Conservation (phyloP, 2,797 vertebrate genomes). For the Diplodus sargus region DNA sequence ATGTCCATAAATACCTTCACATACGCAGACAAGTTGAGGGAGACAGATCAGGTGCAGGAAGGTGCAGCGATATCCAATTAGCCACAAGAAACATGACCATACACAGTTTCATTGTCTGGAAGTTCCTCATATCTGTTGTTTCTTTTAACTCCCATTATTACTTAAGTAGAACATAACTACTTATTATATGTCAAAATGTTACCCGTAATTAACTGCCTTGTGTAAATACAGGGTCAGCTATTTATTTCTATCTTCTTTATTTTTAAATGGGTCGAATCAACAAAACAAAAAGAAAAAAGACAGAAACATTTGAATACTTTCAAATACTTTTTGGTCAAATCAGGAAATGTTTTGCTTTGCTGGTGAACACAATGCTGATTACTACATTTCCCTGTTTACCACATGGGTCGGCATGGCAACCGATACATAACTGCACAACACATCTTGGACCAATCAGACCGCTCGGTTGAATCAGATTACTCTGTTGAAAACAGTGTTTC, state of each 20-base stretch:
- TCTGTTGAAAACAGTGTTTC: slow-evolving; percentile 31
- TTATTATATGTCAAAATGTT: neutral
- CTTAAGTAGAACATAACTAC: neutral
- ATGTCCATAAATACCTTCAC: neutral
- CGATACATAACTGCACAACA: slow-evolving; percentile 46
- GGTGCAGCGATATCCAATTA: neutral
- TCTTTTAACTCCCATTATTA: neutral
- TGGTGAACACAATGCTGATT: slow-evolving; percentile 32
- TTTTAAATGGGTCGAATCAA: neutral
- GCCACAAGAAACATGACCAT: neutral
- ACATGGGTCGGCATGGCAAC: slow-evolving; percentile 34
- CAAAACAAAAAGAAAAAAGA: too few species aligned
- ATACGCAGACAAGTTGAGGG: neutral
- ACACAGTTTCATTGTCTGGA: neutral
- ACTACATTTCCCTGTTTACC: slow-evolving; percentile 48
- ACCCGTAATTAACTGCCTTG: neutral
- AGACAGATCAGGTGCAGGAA: neutral
- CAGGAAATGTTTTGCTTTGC: slow-evolving; percentile 18
- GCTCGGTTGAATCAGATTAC: slow-evolving; percentile 14
- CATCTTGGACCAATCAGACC: slow-evolving; percentile 60
- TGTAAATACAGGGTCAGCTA: neutral
- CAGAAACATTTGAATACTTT: neutral
- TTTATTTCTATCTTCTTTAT: neutral
- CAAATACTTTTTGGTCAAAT: slow-evolving; percentile 9
- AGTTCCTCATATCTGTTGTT: neutral